Percentiles rank a stretch among this genome's conserved stretches.
Conservation (phyloP, 2,113 vertebrate genomes). For the Psittacara wagleri region DNA sequence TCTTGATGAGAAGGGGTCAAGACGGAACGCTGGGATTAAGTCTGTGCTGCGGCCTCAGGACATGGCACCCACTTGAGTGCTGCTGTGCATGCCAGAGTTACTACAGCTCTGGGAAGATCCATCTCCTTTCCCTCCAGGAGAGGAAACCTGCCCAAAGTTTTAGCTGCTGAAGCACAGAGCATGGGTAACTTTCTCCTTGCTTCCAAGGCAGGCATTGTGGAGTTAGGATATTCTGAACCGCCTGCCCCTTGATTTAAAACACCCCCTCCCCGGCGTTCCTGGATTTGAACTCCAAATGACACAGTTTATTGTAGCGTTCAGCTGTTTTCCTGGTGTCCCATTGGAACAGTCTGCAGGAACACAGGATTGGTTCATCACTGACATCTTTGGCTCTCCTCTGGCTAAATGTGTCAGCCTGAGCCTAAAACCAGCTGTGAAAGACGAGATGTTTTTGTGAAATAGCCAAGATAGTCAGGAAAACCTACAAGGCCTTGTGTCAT, state of each 20-base stretch:
- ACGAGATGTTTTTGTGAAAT: not conserved
- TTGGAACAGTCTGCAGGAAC: not conserved
- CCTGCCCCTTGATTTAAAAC: not conserved
- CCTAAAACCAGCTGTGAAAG: not conserved
- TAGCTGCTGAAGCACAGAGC: not conserved
- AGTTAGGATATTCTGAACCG: not conserved
- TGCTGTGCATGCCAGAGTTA: not conserved
- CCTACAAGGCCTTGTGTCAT: not conserved
- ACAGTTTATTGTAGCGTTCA: not conserved
- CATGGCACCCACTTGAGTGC: rapidly evolving
- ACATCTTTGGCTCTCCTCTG: not conserved
- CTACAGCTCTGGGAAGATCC: not conserved
- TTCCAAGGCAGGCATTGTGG: not conserved
- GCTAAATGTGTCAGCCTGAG: not conserved
- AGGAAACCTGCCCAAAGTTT: not conserved
- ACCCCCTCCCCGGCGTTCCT: not conserved
- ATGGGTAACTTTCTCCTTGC: not conserved
- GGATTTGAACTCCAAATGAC: not conserved
- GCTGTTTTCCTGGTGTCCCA: not conserved
- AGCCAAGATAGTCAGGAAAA: not conserved
- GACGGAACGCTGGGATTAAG: not conserved
- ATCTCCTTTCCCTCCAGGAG: not conserved
- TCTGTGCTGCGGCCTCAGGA: not conserved
- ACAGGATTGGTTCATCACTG: not conserved
- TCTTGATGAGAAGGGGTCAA: not conserved